Conservation (phyloP, 2,113 vertebrate species). For the Pelusios castaneus region DNA sequence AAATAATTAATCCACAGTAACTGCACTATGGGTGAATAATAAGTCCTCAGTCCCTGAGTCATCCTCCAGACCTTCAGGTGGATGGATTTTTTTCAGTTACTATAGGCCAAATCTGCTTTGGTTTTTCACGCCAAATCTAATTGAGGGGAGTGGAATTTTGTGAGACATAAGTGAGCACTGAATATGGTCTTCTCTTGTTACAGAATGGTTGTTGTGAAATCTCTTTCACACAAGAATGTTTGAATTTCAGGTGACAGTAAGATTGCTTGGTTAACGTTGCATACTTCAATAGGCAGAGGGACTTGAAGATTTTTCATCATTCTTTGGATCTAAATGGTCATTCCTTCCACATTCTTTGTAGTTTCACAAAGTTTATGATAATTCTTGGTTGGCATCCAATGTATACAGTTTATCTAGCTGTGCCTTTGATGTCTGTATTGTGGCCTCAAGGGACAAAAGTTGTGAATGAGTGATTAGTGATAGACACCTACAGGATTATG, state of each 20-base stretch:
- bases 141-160: neutral
- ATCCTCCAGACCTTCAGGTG: slow-evolving; percentile 28
- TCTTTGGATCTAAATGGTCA: slow-evolving; percentile 45
- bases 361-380: slow-evolving; percentile 62
- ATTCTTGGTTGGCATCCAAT: slow-evolving; percentile 49
- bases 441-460: slow-evolving; percentile 50
- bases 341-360: slow-evolving; percentile 55
- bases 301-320: slow-evolving; percentile 61
- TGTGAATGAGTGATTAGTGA: slow-evolving; percentile 47
- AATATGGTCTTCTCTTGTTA: neutral
- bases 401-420: slow-evolving; percentile 67
- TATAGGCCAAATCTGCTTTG: neutral
- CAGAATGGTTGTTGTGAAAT: slow-evolving; percentile 15
- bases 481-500: slow-evolving; percentile 45
- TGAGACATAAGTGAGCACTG: neutral
- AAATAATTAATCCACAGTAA: slow-evolving; percentile 17
- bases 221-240: neutral
- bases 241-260: neutral
- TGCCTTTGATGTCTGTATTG: slow-evolving; percentile 69
- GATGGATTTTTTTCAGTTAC: slow-evolving; percentile 34
- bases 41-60: slow-evolving; percentile 9
- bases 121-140: slow-evolving; percentile 1
- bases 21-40: slow-evolving; percentile 2
- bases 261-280: neutral
- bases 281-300: slow-evolving; percentile 18